Conservation (phyloP, 2,113 vertebrate genomes). For the Gyps fulvus region DNA sequence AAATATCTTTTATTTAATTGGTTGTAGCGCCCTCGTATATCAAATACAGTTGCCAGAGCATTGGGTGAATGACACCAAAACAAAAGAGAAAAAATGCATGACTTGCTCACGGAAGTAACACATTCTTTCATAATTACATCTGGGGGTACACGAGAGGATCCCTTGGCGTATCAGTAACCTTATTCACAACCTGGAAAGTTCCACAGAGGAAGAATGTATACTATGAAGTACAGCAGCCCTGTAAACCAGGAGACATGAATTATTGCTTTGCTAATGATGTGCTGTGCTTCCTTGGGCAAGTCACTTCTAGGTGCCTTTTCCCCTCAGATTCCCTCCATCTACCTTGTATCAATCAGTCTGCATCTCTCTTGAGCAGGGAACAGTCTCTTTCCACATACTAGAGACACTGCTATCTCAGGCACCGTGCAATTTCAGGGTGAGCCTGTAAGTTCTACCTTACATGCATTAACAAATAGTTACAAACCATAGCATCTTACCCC, state of each 20-base stretch:
- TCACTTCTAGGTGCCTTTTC: not conserved
- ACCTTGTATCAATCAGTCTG: not conserved
- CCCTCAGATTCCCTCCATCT: not conserved
- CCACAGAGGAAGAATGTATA: not conserved
- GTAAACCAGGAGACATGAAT: not conserved
- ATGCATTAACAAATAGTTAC: accelerated
- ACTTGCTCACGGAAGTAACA: not conserved
- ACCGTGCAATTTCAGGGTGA: not conserved
- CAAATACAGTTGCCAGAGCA: not conserved
- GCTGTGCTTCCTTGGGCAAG: not conserved
- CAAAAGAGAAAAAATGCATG: not conserved
- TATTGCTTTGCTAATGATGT: not conserved
- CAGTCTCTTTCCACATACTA: not conserved
- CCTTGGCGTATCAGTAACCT: not conserved
- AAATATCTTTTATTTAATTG: not conserved
- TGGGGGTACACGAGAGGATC: not conserved
- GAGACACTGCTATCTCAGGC: not conserved
- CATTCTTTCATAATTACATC: not conserved
- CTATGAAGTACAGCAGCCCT: not conserved
- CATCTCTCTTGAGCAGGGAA: not conserved
- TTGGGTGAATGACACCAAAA: not conserved
- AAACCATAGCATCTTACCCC: not conserved
- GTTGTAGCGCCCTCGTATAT: not conserved
- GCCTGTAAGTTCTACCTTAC: not conserved
- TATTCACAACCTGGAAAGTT: not conserved